A percentile compares a stretch with the other conserved stretches of the same genome.
phyloP scores from a whole-genome alignment of 1,140 invertebrate species.

The Micrasema longulum region DNA sequence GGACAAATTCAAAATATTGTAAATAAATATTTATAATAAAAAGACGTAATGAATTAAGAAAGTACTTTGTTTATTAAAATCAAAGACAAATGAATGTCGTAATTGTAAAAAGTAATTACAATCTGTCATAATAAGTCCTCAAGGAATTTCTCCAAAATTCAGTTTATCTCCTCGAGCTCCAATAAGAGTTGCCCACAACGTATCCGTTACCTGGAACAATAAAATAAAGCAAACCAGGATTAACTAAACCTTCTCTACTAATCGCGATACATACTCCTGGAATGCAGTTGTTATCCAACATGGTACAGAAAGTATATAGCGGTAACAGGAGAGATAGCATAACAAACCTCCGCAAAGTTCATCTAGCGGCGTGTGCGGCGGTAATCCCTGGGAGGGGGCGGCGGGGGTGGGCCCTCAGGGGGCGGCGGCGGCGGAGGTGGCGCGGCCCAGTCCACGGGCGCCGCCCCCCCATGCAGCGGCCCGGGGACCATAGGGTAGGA shows the following conservation, averaged over 20 bases:
- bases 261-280: not conserved
- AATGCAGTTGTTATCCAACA: conserved; percentile 20
- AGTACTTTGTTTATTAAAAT: conserved; percentile 10
- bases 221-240: conserved; percentile 47
- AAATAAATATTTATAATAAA: too few relatives aligned
- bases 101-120: too few relatives aligned
- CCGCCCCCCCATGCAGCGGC: conserved; percentile 46
- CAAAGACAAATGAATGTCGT: not conserved
- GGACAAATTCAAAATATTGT: too few relatives aligned
- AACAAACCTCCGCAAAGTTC: conserved; percentile 49
- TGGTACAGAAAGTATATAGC: not conserved
- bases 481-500: conserved; percentile 51
- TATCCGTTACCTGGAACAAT: conserved; percentile 54
- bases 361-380: conserved; percentile 47
- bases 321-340: conserved; percentile 13
- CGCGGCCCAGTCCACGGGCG: conserved; percentile 50
- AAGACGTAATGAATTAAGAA: not conserved
- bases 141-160: conserved; percentile 13
- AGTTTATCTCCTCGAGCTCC: conserved; percentile 52
- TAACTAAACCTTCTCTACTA: conserved; percentile 32
- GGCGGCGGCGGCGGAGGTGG: conserved; percentile 50
- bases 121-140: too few relatives aligned
- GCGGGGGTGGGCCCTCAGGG: conserved; percentile 9
- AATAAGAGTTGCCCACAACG: conserved; percentile 52
- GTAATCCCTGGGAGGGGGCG: conserved; percentile 32